These are phyloP conservation scores for Tipula confusa DNA, from an alignment of 2,888 invertebrate species.

Conservation along the genomic window DNA sequence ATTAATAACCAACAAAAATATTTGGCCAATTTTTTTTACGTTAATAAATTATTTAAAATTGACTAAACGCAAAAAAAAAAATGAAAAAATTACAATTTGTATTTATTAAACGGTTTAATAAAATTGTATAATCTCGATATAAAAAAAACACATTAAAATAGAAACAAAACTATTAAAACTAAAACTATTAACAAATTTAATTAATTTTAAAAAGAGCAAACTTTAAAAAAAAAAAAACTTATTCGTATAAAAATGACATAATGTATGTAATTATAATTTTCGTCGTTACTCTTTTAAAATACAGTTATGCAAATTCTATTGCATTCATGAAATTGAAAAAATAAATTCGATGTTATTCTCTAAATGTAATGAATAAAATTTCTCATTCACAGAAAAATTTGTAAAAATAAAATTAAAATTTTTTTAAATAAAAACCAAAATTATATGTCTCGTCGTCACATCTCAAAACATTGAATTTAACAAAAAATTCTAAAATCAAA, in stretches of 20 bases:
- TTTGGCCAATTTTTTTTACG: constrained; percentile 14
- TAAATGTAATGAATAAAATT: constrained; percentile 26
- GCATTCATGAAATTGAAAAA: background rate
- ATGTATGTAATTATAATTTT: background rate
- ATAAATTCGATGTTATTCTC: constrained; percentile 28
- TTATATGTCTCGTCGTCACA: constrained; percentile 26
- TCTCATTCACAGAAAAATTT: constrained; percentile 4
- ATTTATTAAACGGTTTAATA: background rate
- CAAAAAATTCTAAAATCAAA: background rate
- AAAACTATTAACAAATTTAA: background rate
- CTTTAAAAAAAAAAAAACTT: background rate
- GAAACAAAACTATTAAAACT: background rate
- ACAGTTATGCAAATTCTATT: background rate
- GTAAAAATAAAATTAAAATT: constrained; percentile 29
- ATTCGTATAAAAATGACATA: background rate
- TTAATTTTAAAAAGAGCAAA: background rate
- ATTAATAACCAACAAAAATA: background rate
- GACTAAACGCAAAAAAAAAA: background rate
- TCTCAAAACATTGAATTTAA: background rate
- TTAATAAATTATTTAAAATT: background rate
- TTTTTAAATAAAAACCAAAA: constrained; percentile 14
- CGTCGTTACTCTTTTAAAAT: background rate
- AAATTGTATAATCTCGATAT: background rate
- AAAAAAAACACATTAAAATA: background rate
- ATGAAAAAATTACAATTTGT: background rate